phyloP scores from a whole-genome alignment of 1,140 invertebrate genomes.

The Rhyacophila brunnea region DNA sequence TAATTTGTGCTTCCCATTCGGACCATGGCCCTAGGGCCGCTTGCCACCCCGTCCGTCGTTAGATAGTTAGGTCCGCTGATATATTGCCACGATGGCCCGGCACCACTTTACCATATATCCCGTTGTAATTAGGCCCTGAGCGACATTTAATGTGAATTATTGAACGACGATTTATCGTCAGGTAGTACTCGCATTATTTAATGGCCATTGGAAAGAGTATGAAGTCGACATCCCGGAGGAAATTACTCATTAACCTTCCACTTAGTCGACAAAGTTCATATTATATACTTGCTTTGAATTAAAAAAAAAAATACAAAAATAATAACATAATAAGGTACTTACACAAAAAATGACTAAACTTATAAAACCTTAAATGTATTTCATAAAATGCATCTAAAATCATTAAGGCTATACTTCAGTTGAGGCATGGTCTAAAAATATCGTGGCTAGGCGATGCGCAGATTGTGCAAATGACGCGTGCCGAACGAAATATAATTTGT shows the following conservation, averaged over 20 bases:
- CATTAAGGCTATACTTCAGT: too few species aligned
- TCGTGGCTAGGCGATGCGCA: too few species aligned
- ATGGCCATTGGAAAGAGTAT: constrained; percentile 22
- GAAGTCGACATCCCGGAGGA: constrained; percentile 1
- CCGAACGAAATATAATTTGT: too few species aligned
- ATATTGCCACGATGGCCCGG: constrained; percentile 13
- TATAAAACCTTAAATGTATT: too few species aligned
- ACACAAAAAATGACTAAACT: too few species aligned
- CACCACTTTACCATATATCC: constrained; percentile 26
- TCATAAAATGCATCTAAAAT: too few species aligned
- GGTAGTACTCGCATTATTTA: constrained; percentile 13
- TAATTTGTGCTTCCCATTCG: constrained; percentile 12
- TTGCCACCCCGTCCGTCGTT: constrained; percentile 23
- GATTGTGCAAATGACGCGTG: too few species aligned
- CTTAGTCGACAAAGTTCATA: constrained; percentile 9
- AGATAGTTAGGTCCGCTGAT: constrained; percentile 19
- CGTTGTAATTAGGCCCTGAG: constrained; percentile 17
- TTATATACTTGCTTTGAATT: constrained; percentile 11
- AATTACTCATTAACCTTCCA: constrained; percentile 21
- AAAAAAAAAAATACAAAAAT: too few species aligned
- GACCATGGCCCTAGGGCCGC: neutral
- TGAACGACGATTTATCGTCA: constrained; percentile 15
- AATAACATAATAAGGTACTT: too few species aligned
- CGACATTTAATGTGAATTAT: constrained; percentile 21
- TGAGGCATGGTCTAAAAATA: too few species aligned